phyloP scores from a whole-genome alignment of 2,113 vertebrate species.

The Ceyx cyanopectus region DNA sequence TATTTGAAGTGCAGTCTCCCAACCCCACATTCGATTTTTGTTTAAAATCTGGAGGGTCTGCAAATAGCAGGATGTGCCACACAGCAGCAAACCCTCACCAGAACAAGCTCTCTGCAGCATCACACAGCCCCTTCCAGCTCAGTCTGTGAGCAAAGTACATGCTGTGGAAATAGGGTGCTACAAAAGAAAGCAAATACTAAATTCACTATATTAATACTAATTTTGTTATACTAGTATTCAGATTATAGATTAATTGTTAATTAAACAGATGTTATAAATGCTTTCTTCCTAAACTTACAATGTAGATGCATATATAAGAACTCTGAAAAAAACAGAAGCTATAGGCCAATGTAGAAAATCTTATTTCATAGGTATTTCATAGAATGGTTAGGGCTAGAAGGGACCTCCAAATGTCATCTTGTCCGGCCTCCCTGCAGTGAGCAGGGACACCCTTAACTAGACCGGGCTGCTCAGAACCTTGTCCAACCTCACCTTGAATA shows the following conservation, averaged over 20 bases:
- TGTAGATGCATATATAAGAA: background rate
- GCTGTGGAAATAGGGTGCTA: background rate
- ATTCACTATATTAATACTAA: background rate
- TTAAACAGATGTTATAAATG: background rate
- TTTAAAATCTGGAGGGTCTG: background rate
- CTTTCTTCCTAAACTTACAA: background rate
- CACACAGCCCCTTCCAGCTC: background rate
- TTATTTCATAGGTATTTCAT: background rate
- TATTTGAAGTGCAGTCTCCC: background rate
- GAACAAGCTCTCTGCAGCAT: background rate
- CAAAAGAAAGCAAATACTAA: background rate
- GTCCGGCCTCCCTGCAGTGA: too few relatives aligned
- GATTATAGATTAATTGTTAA: background rate
- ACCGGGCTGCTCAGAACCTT: too few relatives aligned
- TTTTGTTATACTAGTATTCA: background rate
- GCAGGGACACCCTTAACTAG: too few relatives aligned
- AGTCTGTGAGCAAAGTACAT: background rate
- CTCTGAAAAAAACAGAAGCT: background rate
- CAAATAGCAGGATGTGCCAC: background rate
- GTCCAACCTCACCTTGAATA: too few relatives aligned
- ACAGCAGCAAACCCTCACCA: background rate
- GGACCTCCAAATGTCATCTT: too few relatives aligned
- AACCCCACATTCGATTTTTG: background rate
- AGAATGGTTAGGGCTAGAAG: too few relatives aligned
- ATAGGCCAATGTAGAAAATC: background rate